Evolutionary conservation across 2,113 vertebrate genomes (phyloP), one percentile per base, ranked within the genome.

Genomic region (Gambusia affinis): DNA sequence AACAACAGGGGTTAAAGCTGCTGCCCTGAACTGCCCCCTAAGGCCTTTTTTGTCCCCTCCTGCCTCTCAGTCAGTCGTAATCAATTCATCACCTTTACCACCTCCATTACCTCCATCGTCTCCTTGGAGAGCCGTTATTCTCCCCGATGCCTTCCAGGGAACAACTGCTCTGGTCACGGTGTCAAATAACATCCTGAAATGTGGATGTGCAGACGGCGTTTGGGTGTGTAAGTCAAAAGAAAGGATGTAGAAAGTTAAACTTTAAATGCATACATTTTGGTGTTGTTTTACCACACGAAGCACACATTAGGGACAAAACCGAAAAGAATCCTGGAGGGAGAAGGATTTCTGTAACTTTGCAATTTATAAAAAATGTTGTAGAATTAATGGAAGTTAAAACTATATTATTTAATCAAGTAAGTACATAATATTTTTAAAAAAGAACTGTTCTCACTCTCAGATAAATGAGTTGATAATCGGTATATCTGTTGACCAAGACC

Each of bases 21-120:
- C 88, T 85, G 84, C 79, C 75, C 64, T 72, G 24, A 80, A 79
- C 75, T 77, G 57, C 69, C 72, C 83, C 86, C 64, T 35, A 0
- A 30, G 68, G 79, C 66, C 60, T 73, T 66, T 57, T 78, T 81
- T 73, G 73, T 80, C 83, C 83, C 78, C 81, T 57, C 67, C 81
- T 71, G 76, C 71, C 69, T 84, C 69, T 7, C 73, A 73, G 64
- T 70, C 68, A 2, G 60, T 67, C 70, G 81, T 83, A 86, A 72
- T 84, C 79, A 75, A 88, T 91, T 85, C 70, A 87, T 89, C 87
- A 83, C 78, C 85, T 87, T 78, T 81, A 88, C 68, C 83, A 72
- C 78, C 80, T 79, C 86, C 73, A 74, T 92, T 91, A 90, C 68
- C 87, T 80, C 82, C 67, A 27, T 72, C 84, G 64, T 71, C 65